Base-by-base conservation (phyloP, 2,113 vertebrate genomes). In the Apus apus region DNA sequence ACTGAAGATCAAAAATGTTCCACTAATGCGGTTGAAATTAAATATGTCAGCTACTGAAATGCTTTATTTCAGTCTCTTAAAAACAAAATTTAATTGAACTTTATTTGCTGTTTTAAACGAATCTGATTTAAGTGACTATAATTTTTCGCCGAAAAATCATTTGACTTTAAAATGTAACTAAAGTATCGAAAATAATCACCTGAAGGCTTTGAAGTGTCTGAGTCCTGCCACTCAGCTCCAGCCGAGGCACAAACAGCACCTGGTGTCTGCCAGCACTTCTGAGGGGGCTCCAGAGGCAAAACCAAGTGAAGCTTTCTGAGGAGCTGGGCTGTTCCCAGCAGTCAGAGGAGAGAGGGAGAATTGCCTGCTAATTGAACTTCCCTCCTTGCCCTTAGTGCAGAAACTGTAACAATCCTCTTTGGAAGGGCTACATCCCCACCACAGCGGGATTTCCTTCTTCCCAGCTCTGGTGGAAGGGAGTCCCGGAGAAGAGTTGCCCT, bases 11-110 rank as follows among this genome's bases (percentile, higher is more conserved):
- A 95, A 93, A 96, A 79, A 1, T 5, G 0, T 90, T 46, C 71
- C 23, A n/a, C 87, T 87, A 66, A 57, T 76, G 85, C 46, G 48
- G 34, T 19, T 75, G 66, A 60, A 78, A 83, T 34, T 6, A 73
- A 87, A 79, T 29, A 57, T 60, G 90, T 82, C 15, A 27, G 4
- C 94, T 26, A 38, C 40, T 53, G 75, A 82, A 87, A 87, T 46
- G 65, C 66, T 94, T 87, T 70, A 93, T 96, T 94, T 75, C 50
- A 32, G 30, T 21, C 20, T n/a, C 91, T 78, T 62, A 56, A 87
- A 90, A 50, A 53, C 81, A 82, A 90, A 72, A 91, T 34, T 94
- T 89, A 11, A 91, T 61, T 91, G 87, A 91, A 87, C 81, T 94
- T 83, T 40, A 61, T 65, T 93, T 80, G 90, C 93, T 76, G 66